A percentile compares a stretch with the other conserved stretches of the same genome.
Conservation (phyloP, 2,797 vertebrate species). For the Notamacropus eugenii region DNA sequence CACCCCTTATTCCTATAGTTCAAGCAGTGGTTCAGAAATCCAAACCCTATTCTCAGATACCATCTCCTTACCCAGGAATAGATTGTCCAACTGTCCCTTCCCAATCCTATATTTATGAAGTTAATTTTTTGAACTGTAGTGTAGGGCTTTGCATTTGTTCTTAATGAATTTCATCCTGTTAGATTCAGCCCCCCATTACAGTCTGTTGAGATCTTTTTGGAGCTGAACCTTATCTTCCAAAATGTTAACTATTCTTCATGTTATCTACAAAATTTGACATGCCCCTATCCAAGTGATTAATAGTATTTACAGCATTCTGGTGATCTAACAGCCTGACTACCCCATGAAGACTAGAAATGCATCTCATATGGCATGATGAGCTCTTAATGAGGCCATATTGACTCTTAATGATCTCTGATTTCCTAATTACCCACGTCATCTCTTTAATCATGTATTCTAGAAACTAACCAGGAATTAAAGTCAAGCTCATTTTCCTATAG, state of each 20-base stretch:
- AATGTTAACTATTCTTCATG: not conserved
- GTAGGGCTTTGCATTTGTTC: not conserved
- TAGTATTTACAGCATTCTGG: not conserved
- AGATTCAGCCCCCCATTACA: not conserved
- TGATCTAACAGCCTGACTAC: not conserved
- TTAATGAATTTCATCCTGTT: not conserved
- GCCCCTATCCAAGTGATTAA: not conserved
- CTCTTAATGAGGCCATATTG: not conserved
- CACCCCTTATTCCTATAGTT: not conserved
- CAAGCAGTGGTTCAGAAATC: not conserved
- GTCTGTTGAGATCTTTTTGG: not conserved
- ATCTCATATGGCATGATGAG: not conserved
- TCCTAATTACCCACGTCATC: not conserved
- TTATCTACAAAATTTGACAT: not conserved
- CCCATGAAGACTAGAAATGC: not conserved
- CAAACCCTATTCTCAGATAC: not conserved
- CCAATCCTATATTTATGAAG: not conserved
- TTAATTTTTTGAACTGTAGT: not conserved
- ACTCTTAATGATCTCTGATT: not conserved
- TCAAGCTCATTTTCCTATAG: not conserved
- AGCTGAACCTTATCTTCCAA: not conserved
- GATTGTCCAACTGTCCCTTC: not conserved
- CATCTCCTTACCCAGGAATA: not conserved
- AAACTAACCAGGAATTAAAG: not conserved
- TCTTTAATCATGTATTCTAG: not conserved